Base-by-base conservation (phyloP, 2,797 vertebrate genomes). In the Allobates femoralis region DNA sequence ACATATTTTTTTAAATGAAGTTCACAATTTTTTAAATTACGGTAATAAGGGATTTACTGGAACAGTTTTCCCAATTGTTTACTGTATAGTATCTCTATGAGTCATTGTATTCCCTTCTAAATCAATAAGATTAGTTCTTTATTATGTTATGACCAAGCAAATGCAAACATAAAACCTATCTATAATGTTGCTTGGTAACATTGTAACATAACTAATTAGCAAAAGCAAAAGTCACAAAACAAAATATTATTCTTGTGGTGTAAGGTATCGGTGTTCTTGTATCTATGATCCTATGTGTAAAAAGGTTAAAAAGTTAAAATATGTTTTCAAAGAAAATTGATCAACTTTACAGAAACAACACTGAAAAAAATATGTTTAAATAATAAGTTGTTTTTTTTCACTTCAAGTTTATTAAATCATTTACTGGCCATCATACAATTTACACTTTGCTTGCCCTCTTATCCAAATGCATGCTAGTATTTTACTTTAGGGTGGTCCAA, bases 331-430 rank as follows among this genome's bases (percentile, higher is more conserved):
- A 16, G 3, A 18, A 10, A 15, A 53, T 15, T 66, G 5, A 37
- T 23, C 2, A 69, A 69, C 34, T 37, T 10, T 21, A 19, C 2
- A 37, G 14, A 69, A 34, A 21, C 15, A 21, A 16, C 21, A 79
- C 32, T 30, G 12, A 32, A 81, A 67, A 51, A 67, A 67, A 0
- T 28, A 30, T 32, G n/a, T 69, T 37, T 83, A n/a, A 50, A 46
- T 23, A 64, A 66, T 46, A 18, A 28, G 41, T 64, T 64, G 66
- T n/a, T 14, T 37, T 28, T 67, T 23, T 7, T 26, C n/a, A 85
- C 41, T 14, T 71, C 79, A 58, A 55, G 5, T 32, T 79, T 66
- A 55, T 79, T 79, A 41, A 34, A 83, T 46, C 69, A 69, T 41
- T 79, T 46, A 10, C 6, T 85, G 30, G 32, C 10, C 66, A 37